phyloP scores from a whole-genome alignment of 2,797 vertebrate species.

The Mormyrus proboscirostris region DNA sequence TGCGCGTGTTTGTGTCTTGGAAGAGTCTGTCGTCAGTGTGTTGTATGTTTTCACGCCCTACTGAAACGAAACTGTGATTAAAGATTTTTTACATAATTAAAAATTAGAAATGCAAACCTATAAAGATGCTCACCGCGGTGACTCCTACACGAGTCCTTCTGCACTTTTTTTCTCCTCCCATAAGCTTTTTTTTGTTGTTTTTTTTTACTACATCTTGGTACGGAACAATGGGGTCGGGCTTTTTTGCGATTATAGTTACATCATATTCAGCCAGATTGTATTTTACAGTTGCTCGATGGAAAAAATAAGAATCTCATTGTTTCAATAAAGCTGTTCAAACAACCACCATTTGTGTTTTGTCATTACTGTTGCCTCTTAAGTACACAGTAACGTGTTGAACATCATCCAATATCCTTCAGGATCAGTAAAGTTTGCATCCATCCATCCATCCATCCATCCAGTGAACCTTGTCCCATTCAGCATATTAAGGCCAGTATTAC shows the following conservation, averaged over 20 bases:
- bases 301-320: conserved; percentile 58
- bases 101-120: background rate
- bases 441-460: background rate
- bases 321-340: conserved; percentile 70
- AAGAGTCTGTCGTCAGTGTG: background rate
- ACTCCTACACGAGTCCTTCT: conserved; percentile 40
- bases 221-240: conserved; percentile 68
- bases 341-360: background rate
- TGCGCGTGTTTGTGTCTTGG: background rate
- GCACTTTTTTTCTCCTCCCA: conserved; percentile 57
- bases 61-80: conserved; percentile 15
- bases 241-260: conserved; percentile 57
- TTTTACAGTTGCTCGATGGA: conserved; percentile 66
- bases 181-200: conserved; percentile 63
- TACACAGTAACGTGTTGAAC: background rate
- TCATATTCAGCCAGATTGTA: conserved; percentile 69
- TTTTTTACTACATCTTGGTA: conserved; percentile 71
- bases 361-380: background rate
- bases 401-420: background rate
- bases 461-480: background rate
- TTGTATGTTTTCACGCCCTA: conserved; percentile 4
- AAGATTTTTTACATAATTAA: background rate
- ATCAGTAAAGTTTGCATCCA: background rate
- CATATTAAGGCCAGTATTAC: background rate
- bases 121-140: conserved; percentile 4